Evolutionary conservation across 2,113 vertebrate genomes (phyloP).

Genomic region (Megaptera novaeangliae): DNA sequence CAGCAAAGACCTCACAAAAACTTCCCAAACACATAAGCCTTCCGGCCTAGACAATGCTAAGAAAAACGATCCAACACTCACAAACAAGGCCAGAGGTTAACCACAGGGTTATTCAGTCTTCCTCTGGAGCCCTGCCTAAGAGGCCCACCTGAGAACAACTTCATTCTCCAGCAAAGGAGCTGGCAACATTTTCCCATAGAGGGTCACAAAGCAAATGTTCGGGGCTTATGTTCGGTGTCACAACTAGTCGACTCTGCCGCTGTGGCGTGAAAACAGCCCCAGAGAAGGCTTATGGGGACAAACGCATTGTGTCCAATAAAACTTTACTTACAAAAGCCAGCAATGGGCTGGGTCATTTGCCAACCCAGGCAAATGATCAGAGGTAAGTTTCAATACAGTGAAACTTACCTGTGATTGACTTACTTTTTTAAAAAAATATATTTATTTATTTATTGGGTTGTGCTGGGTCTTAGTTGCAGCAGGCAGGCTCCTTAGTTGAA

Average conservation of each 20-base stretch:
- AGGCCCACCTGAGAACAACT: not conserved
- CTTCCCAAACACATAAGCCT: conserved; percentile 33
- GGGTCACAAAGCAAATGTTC: not conserved
- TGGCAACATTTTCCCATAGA: not conserved
- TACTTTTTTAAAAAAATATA: not conserved
- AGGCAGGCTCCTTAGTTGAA: no score
- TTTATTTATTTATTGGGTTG: no score
- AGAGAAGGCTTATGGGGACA: fast-evolving
- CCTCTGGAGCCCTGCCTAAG: no score
- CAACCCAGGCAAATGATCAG: not conserved
- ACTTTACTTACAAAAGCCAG: not conserved
- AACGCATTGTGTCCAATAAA: not conserved
- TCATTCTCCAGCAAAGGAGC: no score
- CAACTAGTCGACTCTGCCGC: not conserved
- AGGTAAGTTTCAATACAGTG: no score
- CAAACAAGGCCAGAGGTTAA: not conserved
- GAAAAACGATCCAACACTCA: not conserved
- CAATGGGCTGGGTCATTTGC: not conserved
- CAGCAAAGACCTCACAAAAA: conserved; percentile 16
- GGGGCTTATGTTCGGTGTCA: fast-evolving
- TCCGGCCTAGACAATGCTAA: not conserved
- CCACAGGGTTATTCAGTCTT: not conserved
- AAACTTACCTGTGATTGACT: not conserved
- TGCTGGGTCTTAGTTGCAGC: no score
- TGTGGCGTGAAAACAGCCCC: fast-evolving